Evolutionary conservation across 2,797 vertebrate genomes (phyloP).

Genomic region (Melanotaenia maccullochi): DNA sequence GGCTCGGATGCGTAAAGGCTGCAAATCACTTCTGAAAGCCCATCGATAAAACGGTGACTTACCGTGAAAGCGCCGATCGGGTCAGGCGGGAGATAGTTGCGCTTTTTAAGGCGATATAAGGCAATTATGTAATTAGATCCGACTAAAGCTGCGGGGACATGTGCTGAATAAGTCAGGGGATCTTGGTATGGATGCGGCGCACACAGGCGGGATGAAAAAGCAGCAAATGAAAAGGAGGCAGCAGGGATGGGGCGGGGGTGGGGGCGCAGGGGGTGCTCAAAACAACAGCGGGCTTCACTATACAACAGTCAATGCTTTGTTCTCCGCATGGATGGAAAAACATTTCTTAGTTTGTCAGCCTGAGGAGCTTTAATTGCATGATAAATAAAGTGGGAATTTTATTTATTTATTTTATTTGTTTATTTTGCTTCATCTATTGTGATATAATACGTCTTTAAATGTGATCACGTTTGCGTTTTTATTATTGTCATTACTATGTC

Average conservation of each 20-base stretch:
- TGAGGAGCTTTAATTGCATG: neutral
- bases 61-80: constrained; percentile 51
- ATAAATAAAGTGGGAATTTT: neutral
- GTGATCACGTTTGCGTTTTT: neutral
- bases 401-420: neutral
- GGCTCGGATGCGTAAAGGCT: neutral
- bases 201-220: constrained; percentile 46
- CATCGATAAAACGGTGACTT: constrained; percentile 42
- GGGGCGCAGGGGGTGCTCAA: constrained; percentile 12
- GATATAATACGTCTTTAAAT: no score
- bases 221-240: constrained; percentile 48
- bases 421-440: neutral
- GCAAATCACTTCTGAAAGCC: constrained; percentile 4
- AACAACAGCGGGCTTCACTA: constrained; percentile 52
- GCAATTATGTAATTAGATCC: constrained; percentile 39
- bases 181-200: constrained; percentile 57
- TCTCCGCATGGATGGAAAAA: constrained; percentile 17
- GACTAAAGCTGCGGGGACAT: constrained; percentile 38
- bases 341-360: neutral
- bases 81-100: constrained; percentile 7
- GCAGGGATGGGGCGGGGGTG: constrained; percentile 34
- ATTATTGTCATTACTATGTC: neutral
- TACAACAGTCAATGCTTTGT: constrained; percentile 65
- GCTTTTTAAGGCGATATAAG: constrained; percentile 12
- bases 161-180: constrained; percentile 43